Conservation (phyloP, 2,888 invertebrate genomes). For the Melolontha melolontha region DNA sequence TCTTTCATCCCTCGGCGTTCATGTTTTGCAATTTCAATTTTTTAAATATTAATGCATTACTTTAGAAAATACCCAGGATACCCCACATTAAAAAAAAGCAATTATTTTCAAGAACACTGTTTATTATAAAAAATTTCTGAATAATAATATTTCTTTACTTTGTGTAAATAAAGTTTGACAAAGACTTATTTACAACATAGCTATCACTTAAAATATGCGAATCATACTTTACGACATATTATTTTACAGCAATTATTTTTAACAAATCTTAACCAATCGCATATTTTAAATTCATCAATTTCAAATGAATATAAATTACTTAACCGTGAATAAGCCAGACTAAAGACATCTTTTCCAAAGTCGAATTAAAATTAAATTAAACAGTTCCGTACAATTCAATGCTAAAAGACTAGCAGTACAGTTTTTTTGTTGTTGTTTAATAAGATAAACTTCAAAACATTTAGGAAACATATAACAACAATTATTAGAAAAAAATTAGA, state of each 20-base stretch:
- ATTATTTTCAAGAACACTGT: conserved; percentile 15
- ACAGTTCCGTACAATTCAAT: conserved; percentile 3
- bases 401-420: conserved; percentile 34
- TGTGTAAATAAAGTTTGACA: conserved; percentile 27
- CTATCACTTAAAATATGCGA: conserved; percentile 36
- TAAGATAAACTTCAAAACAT: not conserved
- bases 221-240: conserved; percentile 16
- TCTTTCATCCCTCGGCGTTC: no score
- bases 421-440: not conserved
- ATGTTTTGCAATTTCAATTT: no score
- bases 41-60: no score
- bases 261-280: conserved; percentile 1
- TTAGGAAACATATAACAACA: not conserved
- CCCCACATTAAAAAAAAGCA: not conserved
- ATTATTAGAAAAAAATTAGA: conserved; percentile 8
- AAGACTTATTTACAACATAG: conserved; percentile 35
- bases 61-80: no score
- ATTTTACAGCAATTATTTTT: not conserved
- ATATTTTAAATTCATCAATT: not conserved
- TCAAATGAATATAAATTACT: not conserved
- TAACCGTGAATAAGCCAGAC: not conserved
- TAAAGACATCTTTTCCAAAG: not conserved
- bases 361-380: not conserved
- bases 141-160: conserved; percentile 31
- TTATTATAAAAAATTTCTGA: conserved; percentile 31